A percentile compares a stretch with the other conserved stretches of the same genome.
phyloP scores from a whole-genome alignment of 2,113 vertebrate genomes.

The Psittacus erithacus region DNA sequence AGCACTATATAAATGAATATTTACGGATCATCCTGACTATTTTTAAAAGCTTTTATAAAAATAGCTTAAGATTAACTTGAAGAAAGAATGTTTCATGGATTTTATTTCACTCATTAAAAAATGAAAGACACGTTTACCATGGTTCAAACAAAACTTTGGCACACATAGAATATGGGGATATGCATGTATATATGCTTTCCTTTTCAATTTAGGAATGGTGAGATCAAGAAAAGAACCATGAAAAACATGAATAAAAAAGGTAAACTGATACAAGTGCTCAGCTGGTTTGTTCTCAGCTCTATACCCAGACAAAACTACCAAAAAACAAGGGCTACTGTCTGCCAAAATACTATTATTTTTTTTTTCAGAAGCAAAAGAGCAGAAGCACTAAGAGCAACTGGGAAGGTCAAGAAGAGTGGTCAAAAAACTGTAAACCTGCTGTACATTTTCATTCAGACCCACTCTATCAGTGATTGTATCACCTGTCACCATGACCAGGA shows the following conservation, averaged over 20 bases:
- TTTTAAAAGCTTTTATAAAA: background rate
- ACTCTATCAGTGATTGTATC: background rate
- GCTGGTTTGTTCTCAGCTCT: background rate
- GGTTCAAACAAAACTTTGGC: fast-evolving
- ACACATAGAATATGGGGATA: fast-evolving
- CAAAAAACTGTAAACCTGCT: background rate
- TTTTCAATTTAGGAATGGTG: background rate
- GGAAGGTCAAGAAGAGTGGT: background rate
- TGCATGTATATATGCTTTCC: background rate
- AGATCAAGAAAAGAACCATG: background rate
- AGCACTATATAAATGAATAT: background rate
- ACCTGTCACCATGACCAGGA: background rate
- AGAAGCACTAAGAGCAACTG: background rate
- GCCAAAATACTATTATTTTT: background rate
- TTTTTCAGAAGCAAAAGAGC: background rate
- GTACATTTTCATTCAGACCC: background rate
- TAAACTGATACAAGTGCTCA: background rate
- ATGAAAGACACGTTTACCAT: fast-evolving
- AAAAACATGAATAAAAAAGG: background rate
- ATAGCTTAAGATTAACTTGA: background rate
- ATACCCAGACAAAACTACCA: background rate
- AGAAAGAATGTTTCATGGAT: background rate
- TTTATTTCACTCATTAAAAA: background rate
- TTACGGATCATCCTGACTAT: background rate
- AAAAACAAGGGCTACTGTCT: background rate